phyloP scores from a whole-genome alignment of 2,113 vertebrate species.

The Siniperca chuatsi region DNA sequence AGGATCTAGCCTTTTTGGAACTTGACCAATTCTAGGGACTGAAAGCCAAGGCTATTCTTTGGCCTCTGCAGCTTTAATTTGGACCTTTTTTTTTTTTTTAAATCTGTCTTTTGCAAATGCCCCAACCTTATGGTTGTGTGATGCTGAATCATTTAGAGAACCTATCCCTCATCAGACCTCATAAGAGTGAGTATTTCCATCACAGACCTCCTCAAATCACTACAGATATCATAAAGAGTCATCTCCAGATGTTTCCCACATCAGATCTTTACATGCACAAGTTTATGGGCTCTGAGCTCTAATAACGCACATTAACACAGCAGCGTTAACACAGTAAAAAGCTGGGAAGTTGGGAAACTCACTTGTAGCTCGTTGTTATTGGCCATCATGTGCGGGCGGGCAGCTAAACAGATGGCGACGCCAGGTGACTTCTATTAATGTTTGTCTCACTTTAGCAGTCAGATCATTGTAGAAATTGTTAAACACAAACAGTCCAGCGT shows the following conservation, averaged over 20 bases:
- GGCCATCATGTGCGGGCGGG: constrained; percentile 67
- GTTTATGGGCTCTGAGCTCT: neutral
- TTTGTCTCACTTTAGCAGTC: constrained; percentile 29
- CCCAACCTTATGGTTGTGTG: neutral
- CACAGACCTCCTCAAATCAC: neutral
- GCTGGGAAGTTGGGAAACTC: constrained; percentile 54
- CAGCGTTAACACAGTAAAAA: neutral
- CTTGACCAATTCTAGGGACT: neutral
- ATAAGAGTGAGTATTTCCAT: neutral
- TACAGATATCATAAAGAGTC: neutral
- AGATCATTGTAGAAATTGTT: constrained; percentile 43
- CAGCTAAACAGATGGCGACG: constrained; percentile 27
- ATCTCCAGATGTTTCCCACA: neutral
- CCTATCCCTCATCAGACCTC: neutral
- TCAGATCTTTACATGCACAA: too few relatives aligned
- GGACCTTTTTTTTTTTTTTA: neutral
- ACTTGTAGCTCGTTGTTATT: constrained; percentile 80
- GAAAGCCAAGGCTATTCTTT: neutral
- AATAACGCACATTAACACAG: neutral
- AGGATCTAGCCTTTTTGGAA: neutral
- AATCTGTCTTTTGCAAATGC: neutral
- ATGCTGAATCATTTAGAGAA: neutral
- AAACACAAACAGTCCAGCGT: constrained; percentile 11
- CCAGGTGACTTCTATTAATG: constrained; percentile 36
- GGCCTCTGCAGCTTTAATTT: neutral